Evolutionary conservation across 2,888 invertebrate species (phyloP), one percentile per base, ranked within the genome.

Genomic region (Eudasyphora cyanicolor): DNA sequence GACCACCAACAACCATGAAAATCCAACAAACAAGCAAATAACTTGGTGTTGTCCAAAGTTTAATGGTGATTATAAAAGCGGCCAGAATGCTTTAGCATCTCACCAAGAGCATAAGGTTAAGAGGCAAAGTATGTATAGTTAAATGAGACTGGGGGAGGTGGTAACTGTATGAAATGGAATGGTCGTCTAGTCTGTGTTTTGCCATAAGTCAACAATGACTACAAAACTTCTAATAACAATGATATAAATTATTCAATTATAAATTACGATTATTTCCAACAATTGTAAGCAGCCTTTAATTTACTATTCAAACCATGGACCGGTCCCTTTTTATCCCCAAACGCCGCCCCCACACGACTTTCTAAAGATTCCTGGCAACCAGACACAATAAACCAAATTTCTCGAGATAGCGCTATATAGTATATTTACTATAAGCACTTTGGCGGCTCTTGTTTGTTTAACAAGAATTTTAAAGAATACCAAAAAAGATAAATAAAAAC

Each of bases 231-330:
- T 62, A 79, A 83, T 79, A 80, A 82, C 73, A 82, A 76, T 73
- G 75, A 82, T 84, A 81, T 82, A 86, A 86, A 86, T 85, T 85
- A 86, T 86, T 80, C 85, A 85, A 85, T 86, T 86, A 82, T 81
- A 85, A 86, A 79, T 84, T 80, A 83, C 83, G 42, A 74, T 82
- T 79, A 57, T 79, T 70, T 73, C 10, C 35, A 73, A 69, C 76
- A 76, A 83, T 70, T 79, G 69, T 76, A 76, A 76, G 73, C 60
- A 79, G 67, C 51, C 54, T 79, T 77, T 74, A 76, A 82, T 82
- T 79, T 79, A 79, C 73, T 70, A n/a, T 19, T 4, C 57, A 57
- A 24, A 14, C 5, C 42, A 0, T 38, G 19, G 5, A 21, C n/a
- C 5, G 19, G 5, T 12, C n/a, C 5, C 2, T 64, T 19, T 10